These are phyloP conservation scores for Cardinalis cardinalis DNA, from an alignment of 2,113 vertebrate species.

Conservation along the genomic window DNA sequence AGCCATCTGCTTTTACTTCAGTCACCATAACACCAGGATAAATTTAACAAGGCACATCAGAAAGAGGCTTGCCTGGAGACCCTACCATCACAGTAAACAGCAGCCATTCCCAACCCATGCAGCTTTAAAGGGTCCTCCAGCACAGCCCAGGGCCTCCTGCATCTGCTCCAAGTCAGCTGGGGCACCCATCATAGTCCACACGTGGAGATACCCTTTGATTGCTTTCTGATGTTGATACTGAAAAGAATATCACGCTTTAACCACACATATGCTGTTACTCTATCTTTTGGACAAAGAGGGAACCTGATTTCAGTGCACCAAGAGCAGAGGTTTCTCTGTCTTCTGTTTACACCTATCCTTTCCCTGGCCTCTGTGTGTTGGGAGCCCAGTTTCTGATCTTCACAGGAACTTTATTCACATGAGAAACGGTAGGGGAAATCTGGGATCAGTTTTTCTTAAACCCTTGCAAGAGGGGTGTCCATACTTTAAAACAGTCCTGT, in stretches of 20 bases:
- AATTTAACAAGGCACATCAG: background rate
- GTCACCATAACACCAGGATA: background rate
- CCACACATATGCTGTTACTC: background rate
- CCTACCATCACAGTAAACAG: background rate
- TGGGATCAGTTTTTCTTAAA: background rate
- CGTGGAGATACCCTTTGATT: accelerated
- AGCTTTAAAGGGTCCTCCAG: background rate
- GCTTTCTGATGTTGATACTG: background rate
- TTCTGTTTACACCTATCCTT: background rate
- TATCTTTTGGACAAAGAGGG: background rate
- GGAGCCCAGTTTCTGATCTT: background rate
- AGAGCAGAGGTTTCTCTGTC: background rate
- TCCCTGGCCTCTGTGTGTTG: accelerated
- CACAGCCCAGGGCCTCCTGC: background rate
- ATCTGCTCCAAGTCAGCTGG: background rate
- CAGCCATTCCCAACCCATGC: accelerated
- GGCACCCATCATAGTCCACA: background rate
- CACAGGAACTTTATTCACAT: background rate
- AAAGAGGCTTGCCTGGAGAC: background rate
- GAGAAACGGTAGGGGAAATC: background rate
- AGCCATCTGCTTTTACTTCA: background rate
- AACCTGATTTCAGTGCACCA: background rate
- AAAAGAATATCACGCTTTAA: background rate
- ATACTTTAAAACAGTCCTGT: background rate
- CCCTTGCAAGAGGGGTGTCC: background rate